Base-by-base conservation (phyloP, 2,888 invertebrate genomes). In the Leucophora obtusa region DNA sequence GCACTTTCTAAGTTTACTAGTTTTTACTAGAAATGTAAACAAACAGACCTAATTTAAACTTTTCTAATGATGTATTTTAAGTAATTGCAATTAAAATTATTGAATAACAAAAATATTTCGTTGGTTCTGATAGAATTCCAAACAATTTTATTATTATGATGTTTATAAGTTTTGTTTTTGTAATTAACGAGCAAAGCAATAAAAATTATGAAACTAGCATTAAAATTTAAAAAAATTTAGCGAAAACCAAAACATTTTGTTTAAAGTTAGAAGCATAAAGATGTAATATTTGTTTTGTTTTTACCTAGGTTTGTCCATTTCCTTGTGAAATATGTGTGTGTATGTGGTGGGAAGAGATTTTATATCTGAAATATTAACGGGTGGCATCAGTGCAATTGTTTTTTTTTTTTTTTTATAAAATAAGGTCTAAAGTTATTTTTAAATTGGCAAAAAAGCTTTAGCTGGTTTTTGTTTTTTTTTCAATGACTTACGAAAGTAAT, bases 301-400 rank as follows among this genome's bases (percentile, higher is more conserved):
- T 72, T 77, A 72, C 71, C 71, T 77, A 66, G 65, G 53, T 54
- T 60, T 60, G 50, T 77, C 70, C 70, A 77, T 77, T 11, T 66
- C 60, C 59, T 47, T 58, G n/a, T 70, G 15, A 58, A 53, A 35
- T 35, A 7, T 10, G 35, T 21, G 35, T 43, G 14, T 38, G 10
- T 35, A 24, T 43, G 14, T 38, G 10, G 2, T 38, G 38, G 38
- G 38, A 21, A 56, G 35, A 10, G n/a, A 14, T 5, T 51, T 58
- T 15, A 11, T 77, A 71, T 66, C 71, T 77, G 77, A 77, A 77
- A 77, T 71, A 71, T 71, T 65, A 77, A 77, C 59, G 28, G 65
- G 54, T 70, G 24, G n/a, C 28, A 28, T 76, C 43, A 71, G 43
- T 77, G 69, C 56, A 50, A 56, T n/a, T 11, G 4, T 28, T 28